Evolutionary conservation across 2,113 vertebrate genomes (phyloP).

Genomic region (Anarhynchus alexandrinus): DNA sequence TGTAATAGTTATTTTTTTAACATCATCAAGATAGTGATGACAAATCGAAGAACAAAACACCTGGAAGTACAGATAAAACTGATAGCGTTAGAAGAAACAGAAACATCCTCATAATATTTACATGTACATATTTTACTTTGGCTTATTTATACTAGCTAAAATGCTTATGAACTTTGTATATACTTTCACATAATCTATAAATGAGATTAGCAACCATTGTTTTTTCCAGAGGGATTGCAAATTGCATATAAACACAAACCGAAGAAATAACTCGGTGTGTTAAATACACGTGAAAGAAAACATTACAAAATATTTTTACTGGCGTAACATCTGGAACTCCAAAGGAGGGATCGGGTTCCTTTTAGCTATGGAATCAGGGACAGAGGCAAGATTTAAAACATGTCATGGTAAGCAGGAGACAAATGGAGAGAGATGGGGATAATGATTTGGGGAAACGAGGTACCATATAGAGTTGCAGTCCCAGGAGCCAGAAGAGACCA

Average conservation of each 20-base stretch:
- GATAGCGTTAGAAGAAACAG: neutral
- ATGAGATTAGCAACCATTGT: conserved; percentile 1
- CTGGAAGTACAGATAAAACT: neutral
- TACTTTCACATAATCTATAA: neutral
- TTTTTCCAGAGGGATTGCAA: neutral
- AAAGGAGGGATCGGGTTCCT: neutral
- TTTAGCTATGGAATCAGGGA: neutral
- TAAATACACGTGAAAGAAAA: neutral
- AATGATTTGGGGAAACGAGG: neutral
- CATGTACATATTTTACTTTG: neutral
- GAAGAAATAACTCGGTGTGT: neutral
- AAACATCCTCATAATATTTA: neutral
- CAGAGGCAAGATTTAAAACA: neutral
- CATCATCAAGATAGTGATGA: neutral
- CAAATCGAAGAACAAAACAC: neutral
- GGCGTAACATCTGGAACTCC: neutral
- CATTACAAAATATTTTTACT: neutral
- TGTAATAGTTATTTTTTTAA: neutral
- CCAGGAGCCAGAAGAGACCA: neutral
- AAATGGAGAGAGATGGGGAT: neutral
- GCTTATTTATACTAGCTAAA: neutral
- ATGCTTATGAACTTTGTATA: neutral
- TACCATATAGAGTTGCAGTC: rapidly evolving
- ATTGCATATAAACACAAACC: neutral
- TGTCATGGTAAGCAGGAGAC: neutral